Evolutionary conservation across 2,797 vertebrate genomes (phyloP).

Genomic region (Tragopan temminckii): DNA sequence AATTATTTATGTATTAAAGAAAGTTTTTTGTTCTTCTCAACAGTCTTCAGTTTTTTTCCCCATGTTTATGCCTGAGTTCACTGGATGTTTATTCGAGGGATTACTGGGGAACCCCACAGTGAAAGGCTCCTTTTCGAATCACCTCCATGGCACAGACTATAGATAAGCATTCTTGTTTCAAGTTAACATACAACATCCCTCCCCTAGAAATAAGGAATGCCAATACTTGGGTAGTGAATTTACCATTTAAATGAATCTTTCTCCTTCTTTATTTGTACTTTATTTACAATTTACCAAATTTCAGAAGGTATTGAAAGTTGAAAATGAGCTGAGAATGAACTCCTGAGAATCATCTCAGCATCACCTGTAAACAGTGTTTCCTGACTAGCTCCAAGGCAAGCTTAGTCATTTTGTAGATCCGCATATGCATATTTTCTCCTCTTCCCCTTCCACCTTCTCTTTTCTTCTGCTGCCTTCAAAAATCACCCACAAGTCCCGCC

Average conservation of each 20-base stretch:
- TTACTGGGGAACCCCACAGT: neutral
- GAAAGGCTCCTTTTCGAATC: neutral
- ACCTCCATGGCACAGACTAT: neutral
- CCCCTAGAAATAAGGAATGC: neutral
- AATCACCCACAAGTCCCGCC: neutral
- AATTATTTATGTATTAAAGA: neutral
- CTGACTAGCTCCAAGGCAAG: neutral
- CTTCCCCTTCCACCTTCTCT: neutral
- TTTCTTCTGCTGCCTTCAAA: neutral
- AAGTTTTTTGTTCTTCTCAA: accelerated
- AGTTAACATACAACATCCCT: neutral
- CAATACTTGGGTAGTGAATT: neutral
- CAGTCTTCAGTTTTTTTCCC: neutral
- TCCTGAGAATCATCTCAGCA: neutral
- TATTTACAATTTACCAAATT: neutral
- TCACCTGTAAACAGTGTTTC: neutral
- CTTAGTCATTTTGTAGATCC: neutral
- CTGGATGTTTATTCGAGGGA: neutral
- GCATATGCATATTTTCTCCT: neutral
- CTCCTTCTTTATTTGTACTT: neutral
- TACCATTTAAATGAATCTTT: neutral
- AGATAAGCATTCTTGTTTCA: neutral
- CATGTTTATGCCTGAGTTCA: neutral
- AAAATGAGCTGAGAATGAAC: neutral
- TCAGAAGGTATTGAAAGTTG: neutral